Conservation (phyloP, 2,113 vertebrate species). For the Plectropomus leopardus region DNA sequence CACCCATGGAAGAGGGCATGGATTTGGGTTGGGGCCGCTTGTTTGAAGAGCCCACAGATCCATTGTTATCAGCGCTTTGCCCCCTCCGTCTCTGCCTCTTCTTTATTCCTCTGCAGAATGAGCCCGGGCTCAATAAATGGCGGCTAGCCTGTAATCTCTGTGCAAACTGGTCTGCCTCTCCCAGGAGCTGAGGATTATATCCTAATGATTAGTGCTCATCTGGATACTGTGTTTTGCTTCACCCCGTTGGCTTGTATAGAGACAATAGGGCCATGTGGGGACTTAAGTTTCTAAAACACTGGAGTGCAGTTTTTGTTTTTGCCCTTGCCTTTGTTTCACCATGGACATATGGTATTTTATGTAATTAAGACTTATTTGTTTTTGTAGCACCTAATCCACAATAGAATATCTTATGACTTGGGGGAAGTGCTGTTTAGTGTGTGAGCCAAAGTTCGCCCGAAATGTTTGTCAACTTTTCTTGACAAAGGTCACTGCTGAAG, state of each 20-base stretch:
- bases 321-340: constrained; percentile 73
- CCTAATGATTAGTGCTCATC: constrained; percentile 85
- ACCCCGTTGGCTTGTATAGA: constrained; percentile 77
- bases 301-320: constrained; percentile 63
- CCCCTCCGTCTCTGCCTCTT: constrained; percentile 73
- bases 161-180: constrained; percentile 83
- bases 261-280: constrained; percentile 71
- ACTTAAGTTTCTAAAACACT: constrained; percentile 70
- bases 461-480: constrained; percentile 70
- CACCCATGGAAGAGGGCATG: constrained; percentile 84
- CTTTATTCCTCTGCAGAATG: constrained; percentile 84
- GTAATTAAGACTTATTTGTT: constrained; percentile 59
- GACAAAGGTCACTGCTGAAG: constrained; percentile 73
- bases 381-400: constrained; percentile 49
- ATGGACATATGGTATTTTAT: constrained; percentile 56
- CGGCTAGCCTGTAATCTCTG: constrained; percentile 82
- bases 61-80: constrained; percentile 84
- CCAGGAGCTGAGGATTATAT: constrained; percentile 85
- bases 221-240: constrained; percentile 83
- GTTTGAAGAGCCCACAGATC: constrained; percentile 84
- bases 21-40: constrained; percentile 81
- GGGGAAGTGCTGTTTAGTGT: constrained; percentile 11
- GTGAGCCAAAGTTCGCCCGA: constrained; percentile 38
- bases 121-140: constrained; percentile 84
- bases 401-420: constrained; percentile 14